These are phyloP conservation scores for Calidris pugnax DNA, from an alignment of 2,113 vertebrate species.

Conservation along the genomic window DNA sequence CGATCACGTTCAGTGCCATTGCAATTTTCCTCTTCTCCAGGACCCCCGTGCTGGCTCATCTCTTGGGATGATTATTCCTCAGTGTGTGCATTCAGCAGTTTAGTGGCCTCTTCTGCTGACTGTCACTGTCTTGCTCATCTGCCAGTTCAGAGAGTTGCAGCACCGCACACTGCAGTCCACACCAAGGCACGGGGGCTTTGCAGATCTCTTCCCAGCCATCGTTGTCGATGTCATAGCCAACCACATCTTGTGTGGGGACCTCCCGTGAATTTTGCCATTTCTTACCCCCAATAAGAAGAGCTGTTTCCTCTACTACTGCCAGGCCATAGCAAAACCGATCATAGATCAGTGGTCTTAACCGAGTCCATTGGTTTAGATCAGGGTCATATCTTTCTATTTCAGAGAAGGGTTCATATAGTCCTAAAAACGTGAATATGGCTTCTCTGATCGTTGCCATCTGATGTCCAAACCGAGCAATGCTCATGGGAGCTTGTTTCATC, in stretches of 20 bases:
- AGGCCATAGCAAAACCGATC: slow-evolving; percentile 91
- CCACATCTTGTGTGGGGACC: slow-evolving; percentile 83
- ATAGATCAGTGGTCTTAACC: slow-evolving; percentile 81
- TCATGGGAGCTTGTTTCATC: slow-evolving; percentile 86
- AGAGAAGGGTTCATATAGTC: slow-evolving; percentile 91
- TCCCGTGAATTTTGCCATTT: slow-evolving; percentile 89
- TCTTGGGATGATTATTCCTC: background rate
- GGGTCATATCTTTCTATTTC: slow-evolving; percentile 91
- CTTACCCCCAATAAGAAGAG: slow-evolving; percentile 89
- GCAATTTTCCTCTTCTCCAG: background rate
- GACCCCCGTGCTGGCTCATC: rapidly evolving
- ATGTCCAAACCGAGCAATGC: slow-evolving; percentile 89
- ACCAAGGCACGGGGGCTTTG: slow-evolving; percentile 84
- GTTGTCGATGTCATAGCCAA: slow-evolving; percentile 87
- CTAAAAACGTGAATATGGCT: slow-evolving; percentile 89
- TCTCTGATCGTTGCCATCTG: slow-evolving; percentile 85
- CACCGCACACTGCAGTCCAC: slow-evolving; percentile 85
- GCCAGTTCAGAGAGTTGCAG: slow-evolving; percentile 78
- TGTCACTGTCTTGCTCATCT: background rate
- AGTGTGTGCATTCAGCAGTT: background rate
- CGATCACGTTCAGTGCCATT: background rate
- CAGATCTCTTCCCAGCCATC: slow-evolving; percentile 92
- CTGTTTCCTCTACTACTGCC: slow-evolving; percentile 77
- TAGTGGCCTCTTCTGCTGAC: background rate
- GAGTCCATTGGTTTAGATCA: slow-evolving; percentile 84